Conservation (phyloP, 2,888 invertebrate genomes). For the Drosophila kanekoi region DNA sequence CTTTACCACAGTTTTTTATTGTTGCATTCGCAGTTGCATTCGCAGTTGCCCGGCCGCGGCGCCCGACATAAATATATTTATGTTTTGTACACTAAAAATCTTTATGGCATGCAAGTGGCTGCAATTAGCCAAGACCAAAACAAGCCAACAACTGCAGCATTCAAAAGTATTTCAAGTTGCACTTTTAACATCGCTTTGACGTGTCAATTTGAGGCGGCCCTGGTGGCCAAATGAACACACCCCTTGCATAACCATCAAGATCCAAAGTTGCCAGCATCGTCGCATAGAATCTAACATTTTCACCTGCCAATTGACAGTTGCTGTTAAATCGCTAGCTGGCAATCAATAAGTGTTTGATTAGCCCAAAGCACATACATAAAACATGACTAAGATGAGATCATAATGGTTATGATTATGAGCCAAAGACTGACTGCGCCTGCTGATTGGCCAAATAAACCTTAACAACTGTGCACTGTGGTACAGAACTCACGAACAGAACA, state of each 20-base stretch:
- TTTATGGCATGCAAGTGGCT: slow-evolving; percentile 59
- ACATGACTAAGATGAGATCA: slow-evolving; percentile 52
- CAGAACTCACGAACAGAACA: neutral
- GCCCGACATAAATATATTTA: slow-evolving; percentile 62
- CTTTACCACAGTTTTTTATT: slow-evolving; percentile 71
- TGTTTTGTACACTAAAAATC: slow-evolving; percentile 51
- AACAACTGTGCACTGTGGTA: slow-evolving; percentile 45
- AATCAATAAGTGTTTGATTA: slow-evolving; percentile 65
- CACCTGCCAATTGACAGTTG: slow-evolving; percentile 44
- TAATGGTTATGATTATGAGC: slow-evolving; percentile 37
- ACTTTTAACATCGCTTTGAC: slow-evolving; percentile 12
- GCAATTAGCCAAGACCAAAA: slow-evolving; percentile 61
- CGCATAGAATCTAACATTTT: slow-evolving; percentile 56
- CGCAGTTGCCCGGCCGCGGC: slow-evolving; percentile 13
- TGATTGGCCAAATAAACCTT: slow-evolving; percentile 44
- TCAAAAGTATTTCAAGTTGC: slow-evolving; percentile 31
- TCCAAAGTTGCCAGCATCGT: slow-evolving; percentile 1
- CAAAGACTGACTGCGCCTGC: slow-evolving; percentile 20
- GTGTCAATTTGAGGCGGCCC: slow-evolving; percentile 15
- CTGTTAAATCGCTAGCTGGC: slow-evolving; percentile 33
- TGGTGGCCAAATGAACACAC: slow-evolving; percentile 17
- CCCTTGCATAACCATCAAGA: slow-evolving; percentile 31
- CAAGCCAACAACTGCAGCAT: slow-evolving; percentile 1
- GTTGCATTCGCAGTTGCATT: slow-evolving; percentile 38
- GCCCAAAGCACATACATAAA: slow-evolving; percentile 68